A percentile compares a stretch with the other conserved stretches of the same genome.
phyloP scores from a whole-genome alignment of 2,888 invertebrate species.

The Nomada goodeniana region DNA sequence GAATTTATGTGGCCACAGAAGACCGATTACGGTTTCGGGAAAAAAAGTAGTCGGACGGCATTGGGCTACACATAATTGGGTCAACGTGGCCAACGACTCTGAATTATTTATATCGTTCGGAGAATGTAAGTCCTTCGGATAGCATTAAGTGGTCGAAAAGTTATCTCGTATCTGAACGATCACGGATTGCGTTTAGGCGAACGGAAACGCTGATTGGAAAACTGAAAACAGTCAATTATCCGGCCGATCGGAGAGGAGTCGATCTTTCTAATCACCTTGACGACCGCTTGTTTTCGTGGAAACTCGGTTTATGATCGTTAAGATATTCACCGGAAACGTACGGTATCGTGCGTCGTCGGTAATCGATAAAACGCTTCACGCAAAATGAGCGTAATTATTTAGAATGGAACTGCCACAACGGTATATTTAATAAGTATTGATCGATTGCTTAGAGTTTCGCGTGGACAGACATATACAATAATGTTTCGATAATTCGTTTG shows the following conservation, averaged over 20 bases:
- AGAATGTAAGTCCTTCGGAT: neutral
- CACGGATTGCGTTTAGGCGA: slow-evolving; percentile 4
- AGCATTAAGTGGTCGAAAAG: slow-evolving; percentile 19
- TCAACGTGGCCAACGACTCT: slow-evolving; percentile 26
- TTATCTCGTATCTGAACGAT: slow-evolving; percentile 43
- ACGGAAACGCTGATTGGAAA: slow-evolving; percentile 5
- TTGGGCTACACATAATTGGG: slow-evolving; percentile 44
- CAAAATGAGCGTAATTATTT: neutral
- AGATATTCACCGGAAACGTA: slow-evolving; percentile 10
- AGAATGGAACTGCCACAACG: neutral
- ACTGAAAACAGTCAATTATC: slow-evolving; percentile 28
- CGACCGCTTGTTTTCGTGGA: neutral
- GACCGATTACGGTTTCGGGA: neutral
- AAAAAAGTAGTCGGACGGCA: slow-evolving; percentile 2
- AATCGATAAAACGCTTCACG: neutral
- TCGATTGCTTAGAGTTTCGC: no score
- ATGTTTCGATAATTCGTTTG: neutral
- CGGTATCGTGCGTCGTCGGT: neutral
- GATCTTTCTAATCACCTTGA: neutral
- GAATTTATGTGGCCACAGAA: neutral
- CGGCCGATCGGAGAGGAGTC: neutral
- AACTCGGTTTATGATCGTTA: slow-evolving; percentile 20
- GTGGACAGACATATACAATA: no score
- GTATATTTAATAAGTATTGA: no score
- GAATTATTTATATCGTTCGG: slow-evolving; percentile 55